A percentile compares a stretch with the other conserved stretches of the same genome.
phyloP scores from a whole-genome alignment of 1,140 invertebrate genomes.

The Ptiloglossa arizonensis region DNA sequence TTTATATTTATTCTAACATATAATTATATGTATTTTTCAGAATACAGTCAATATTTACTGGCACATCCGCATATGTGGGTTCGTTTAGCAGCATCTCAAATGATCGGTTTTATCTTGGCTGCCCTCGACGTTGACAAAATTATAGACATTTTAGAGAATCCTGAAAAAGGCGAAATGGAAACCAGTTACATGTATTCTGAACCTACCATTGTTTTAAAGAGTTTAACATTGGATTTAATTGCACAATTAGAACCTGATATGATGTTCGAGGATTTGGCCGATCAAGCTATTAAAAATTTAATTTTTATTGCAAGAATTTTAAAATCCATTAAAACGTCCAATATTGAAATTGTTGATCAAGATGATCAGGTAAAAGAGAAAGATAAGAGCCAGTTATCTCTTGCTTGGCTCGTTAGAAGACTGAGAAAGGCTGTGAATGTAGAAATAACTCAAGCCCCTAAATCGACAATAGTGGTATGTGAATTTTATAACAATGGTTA shows the following conservation, averaged over 20 bases:
- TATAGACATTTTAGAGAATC: constrained; percentile 76
- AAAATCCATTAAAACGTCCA: constrained; percentile 78
- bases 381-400: constrained; percentile 76
- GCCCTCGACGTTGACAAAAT: constrained; percentile 85
- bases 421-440: constrained; percentile 87
- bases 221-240: constrained; percentile 87
- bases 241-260: constrained; percentile 87
- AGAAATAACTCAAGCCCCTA: constrained; percentile 86
- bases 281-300: constrained; percentile 88
- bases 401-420: constrained; percentile 87
- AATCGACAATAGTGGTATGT: constrained; percentile 83
- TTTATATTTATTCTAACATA: constrained; percentile 10
- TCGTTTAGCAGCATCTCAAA: constrained; percentile 87
- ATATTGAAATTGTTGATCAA: constrained; percentile 66
- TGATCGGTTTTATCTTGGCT: constrained; percentile 88
- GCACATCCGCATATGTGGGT: constrained; percentile 88
- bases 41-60: constrained; percentile 81
- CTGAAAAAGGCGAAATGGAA: constrained; percentile 53
- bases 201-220: constrained; percentile 84
- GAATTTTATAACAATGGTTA: constrained; percentile 40
- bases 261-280: constrained; percentile 83
- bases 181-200: constrained; percentile 84
- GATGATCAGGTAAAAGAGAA: constrained; percentile 69
- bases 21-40: constrained; percentile 68
- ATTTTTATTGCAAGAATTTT: constrained; percentile 86